Evolutionary conservation across 2,113 vertebrate genomes (phyloP).

Genomic region (Cyanistes caeruleus): DNA sequence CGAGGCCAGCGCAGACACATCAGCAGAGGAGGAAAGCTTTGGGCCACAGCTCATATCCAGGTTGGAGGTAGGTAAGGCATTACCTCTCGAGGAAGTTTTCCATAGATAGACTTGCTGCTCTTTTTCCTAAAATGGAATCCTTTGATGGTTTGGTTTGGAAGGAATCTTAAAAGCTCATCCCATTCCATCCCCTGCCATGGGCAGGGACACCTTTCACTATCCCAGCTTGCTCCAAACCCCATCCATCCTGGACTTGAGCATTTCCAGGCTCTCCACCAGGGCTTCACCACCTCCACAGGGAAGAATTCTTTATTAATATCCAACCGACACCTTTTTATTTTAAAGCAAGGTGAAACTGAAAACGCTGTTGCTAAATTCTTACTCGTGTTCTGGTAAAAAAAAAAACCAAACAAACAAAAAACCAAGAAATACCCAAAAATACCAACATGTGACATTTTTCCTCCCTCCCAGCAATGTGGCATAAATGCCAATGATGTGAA

Average conservation of each 20-base stretch:
- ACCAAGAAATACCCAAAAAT: background rate
- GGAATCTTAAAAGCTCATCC: background rate
- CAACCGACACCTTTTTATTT: background rate
- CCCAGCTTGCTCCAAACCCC: background rate
- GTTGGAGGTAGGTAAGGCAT: slow-evolving; percentile 82
- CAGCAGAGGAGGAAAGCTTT: slow-evolving; percentile 88
- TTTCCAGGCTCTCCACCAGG: background rate
- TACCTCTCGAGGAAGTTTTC: background rate
- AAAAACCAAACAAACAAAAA: background rate
- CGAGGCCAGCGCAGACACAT: slow-evolving; percentile 76
- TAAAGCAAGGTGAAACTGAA: background rate
- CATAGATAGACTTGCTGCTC: fast-evolving
- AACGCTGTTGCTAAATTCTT: background rate
- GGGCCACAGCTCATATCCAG: slow-evolving; percentile 89
- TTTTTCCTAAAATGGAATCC: background rate
- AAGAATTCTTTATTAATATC: background rate
- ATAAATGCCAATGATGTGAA: slow-evolving; percentile 93
- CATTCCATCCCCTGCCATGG: background rate
- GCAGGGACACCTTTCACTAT: background rate
- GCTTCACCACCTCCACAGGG: background rate
- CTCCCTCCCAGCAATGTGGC: slow-evolving; percentile 86
- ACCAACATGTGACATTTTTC: background rate
- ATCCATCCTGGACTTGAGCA: background rate
- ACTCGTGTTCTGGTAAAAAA: background rate
- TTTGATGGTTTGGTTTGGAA: background rate